Conservation (phyloP, 2,113 vertebrate species). For the Dissostichus mawsoni region DNA sequence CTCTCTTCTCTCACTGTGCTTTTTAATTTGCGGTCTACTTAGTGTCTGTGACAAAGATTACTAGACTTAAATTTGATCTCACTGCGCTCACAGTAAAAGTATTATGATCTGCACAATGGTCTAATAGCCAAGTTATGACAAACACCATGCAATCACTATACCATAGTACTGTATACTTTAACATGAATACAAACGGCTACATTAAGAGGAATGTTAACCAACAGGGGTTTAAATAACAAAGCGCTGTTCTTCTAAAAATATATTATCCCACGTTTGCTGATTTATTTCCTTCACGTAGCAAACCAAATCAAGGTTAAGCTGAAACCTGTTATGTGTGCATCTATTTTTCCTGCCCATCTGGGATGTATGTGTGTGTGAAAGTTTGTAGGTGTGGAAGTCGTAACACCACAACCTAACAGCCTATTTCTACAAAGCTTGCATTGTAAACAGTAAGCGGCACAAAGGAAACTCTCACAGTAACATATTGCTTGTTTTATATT, state of each 20-base stretch:
- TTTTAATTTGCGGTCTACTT: slow-evolving; percentile 64
- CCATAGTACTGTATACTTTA: neutral
- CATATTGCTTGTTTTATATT: slow-evolving; percentile 1
- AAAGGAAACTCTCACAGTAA: neutral
- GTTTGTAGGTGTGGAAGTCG: neutral
- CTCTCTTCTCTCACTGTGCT: slow-evolving; percentile 39
- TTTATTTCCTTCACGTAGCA: neutral
- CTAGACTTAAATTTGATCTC: slow-evolving; percentile 44
- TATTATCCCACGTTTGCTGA: neutral
- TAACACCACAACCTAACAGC: neutral
- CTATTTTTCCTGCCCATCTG: neutral
- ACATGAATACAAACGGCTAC: neutral
- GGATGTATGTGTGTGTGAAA: neutral
- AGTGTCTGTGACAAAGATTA: slow-evolving; percentile 61
- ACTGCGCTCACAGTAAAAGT: slow-evolving; percentile 29
- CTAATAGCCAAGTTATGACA: neutral
- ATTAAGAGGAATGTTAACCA: neutral
- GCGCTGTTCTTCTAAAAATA: neutral
- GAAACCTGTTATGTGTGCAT: neutral
- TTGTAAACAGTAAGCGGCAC: neutral
- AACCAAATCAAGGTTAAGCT: neutral
- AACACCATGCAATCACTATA: neutral
- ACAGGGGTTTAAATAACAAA: neutral
- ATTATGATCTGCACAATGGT: slow-evolving; percentile 15
- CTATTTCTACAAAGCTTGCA: slow-evolving; percentile 14